Conservation (phyloP, 2,113 vertebrate genomes). For the Stigmatopora nigra region DNA sequence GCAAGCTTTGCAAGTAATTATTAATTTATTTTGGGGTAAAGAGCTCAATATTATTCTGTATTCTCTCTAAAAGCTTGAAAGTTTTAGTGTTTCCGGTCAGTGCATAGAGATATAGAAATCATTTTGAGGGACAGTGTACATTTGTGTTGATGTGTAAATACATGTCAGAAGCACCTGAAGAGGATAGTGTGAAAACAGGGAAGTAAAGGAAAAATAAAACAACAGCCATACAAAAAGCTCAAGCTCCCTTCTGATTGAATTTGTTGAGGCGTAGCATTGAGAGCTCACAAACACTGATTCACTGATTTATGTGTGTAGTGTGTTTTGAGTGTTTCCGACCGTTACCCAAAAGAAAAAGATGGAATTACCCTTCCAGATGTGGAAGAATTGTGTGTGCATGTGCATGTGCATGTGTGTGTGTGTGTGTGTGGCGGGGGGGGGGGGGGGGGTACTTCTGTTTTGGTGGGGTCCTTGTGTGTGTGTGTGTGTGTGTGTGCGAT, state of each 20-base stretch:
- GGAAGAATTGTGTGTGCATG: slow-evolving; percentile 23
- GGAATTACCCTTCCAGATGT: slow-evolving; percentile 31
- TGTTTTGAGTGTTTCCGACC: slow-evolving; percentile 21
- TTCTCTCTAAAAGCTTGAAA: not conserved
- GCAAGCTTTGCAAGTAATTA: too few species aligned
- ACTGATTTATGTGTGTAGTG: slow-evolving; percentile 31
- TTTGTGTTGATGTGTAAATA: slow-evolving; percentile 1
- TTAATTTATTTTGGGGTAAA: too few species aligned
- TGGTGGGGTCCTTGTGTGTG: not conserved
- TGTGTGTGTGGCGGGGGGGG: too few species aligned
- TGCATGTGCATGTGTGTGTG: slow-evolving; percentile 13
- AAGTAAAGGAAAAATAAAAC: slow-evolving; percentile 47
- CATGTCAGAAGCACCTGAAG: not conserved
- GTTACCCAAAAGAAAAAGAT: slow-evolving; percentile 47
- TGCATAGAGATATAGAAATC: slow-evolving; percentile 12
- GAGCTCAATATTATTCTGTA: too few species aligned
- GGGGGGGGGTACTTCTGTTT: not conserved
- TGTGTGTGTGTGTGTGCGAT: slow-evolving; percentile 27
- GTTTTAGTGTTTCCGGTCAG: not conserved
- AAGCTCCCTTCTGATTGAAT: slow-evolving; percentile 68
- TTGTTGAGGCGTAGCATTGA: slow-evolving; percentile 71
- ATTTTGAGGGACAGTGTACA: not conserved
- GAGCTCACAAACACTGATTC: slow-evolving; percentile 59
- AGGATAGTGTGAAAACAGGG: not conserved
- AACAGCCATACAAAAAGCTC: slow-evolving; percentile 47